Base-by-base conservation (phyloP, 1,140 invertebrate genomes). In the Apolygus lucorum region DNA sequence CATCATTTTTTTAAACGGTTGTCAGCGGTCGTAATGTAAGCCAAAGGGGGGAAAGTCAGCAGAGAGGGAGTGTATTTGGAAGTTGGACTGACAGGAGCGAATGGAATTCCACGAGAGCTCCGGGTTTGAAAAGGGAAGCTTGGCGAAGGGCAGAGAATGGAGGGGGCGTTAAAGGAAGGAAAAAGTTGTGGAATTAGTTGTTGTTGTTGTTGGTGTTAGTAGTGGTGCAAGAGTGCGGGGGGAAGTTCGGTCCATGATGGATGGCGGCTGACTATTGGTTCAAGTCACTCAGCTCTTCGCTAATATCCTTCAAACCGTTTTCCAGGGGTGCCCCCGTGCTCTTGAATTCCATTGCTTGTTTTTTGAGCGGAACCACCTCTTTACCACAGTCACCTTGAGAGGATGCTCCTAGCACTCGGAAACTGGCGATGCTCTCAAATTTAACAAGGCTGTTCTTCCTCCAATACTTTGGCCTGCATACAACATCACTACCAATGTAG, bases 1-100 rank as follows among this genome's bases (percentile, higher is more conserved):
- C 54, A 59, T 59, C 54, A 59, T 59, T 59, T 59, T 59, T 59
- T 59, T 59, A 59, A 59, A 59, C 54, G 54, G 54, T 59, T 59
- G 54, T 59, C 54, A 59, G 54, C 54, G 54, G 54, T 59, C 11
- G 54, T 59, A 59, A 59, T 59, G 54, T 59, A 59, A 59, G 22
- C 54, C 54, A 21, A 17, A 49, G 17, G 34, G 34, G 17, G 17
- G 34, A 49, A 49, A 17, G n/a, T n/a, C n/a, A n/a, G 17, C 8
- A 21, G 22, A 59, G 54, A 59, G 54, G 4, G 54, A 59, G 54
- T 59, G 54, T 59, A 59, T 59, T 59, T 59, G 54, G 13, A 24
- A 59, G 54, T 22, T 21, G 22, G 54, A 59, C 54, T 59, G 54
- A 59, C 54, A 59, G 54, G 54, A 59, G 54, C 13, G 54, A 59